Base-by-base conservation (phyloP, 2,113 vertebrate genomes). In the Ramphastos sulfuratus region DNA sequence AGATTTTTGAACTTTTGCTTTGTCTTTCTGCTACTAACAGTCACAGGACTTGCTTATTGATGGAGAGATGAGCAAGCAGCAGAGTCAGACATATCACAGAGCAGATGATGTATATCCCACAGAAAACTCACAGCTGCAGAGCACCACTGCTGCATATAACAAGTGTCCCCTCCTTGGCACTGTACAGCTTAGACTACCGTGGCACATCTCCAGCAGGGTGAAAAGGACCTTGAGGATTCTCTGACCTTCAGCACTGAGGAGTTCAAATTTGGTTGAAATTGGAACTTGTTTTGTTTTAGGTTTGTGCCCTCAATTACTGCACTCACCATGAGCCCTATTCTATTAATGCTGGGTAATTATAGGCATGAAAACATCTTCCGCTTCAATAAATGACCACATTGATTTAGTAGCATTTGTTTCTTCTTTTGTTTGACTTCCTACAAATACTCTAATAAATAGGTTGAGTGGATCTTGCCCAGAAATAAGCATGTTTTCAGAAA, bases 291-390 rank as follows among this genome's bases (percentile, higher is more conserved):
- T 33, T 1, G 0, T 58, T 88, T 92, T 31, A 42, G 15, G 33
- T 82, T 87, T 85, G 52, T 91, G 46, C 25, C 31, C 56, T 94
- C 89, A 87, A 60, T 91, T 92, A 91, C 48, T 42, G 42, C 39
- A n/a, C 56, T 80, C 67, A n/a, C 52, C 31, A 27, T 6, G 54
- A 89, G 56, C 19, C 18, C 37, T 87, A 35, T 92, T 82, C 84
- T 59, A 63, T 80, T 89, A 82, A 85, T 91, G 77, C 42, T 71
- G 12, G 23, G 33, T 46, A 91, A 93, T 74, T 80, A 76, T 2
- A 71, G 55, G 30, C 48, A 90, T 12, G 39, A 85, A 76, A 85
- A 82, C 74, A 89, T 52, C 76, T 90, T 65, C 78, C 25, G n/a
- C 82, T 83, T 78, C 64, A 91, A 59, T 55, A 95, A 92, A 87